These are phyloP conservation scores for Drosophila parabipectinata DNA, from an alignment of 1,140 invertebrate genomes.

Conservation along the genomic window DNA sequence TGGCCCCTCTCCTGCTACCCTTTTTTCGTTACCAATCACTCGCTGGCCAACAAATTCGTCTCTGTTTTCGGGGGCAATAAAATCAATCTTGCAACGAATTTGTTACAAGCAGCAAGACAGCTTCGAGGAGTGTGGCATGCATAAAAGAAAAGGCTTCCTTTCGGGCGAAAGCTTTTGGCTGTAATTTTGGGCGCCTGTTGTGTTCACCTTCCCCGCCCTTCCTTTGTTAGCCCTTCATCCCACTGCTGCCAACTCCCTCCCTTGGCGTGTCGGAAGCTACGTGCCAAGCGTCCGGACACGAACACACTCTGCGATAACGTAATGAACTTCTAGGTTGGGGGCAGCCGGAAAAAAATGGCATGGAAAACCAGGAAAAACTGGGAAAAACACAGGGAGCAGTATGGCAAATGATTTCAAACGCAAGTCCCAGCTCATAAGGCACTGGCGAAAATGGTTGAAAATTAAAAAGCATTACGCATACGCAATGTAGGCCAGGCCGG, in stretches of 20 bases:
- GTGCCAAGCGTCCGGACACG: slow-evolving; percentile 74
- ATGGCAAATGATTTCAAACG: slow-evolving; percentile 18
- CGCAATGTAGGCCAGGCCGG: slow-evolving; percentile 74
- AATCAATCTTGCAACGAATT: slow-evolving; percentile 79
- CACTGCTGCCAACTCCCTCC: background rate
- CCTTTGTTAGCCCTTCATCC: background rate
- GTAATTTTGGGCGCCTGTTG: slow-evolving; percentile 47
- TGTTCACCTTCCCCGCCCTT: slow-evolving; percentile 21
- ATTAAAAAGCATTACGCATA: slow-evolving; percentile 77
- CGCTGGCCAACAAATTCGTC: slow-evolving; percentile 41
- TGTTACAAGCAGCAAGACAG: slow-evolving; percentile 55
- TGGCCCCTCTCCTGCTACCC: background rate
- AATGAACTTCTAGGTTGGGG: slow-evolving; percentile 58
- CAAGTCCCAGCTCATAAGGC: slow-evolving; percentile 59
- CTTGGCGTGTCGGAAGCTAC: slow-evolving; percentile 75
- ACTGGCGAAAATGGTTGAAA: slow-evolving; percentile 47
- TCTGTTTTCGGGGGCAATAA: slow-evolving; percentile 52
- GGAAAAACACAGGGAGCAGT: background rate
- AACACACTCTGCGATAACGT: slow-evolving; percentile 73
- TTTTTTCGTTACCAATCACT: slow-evolving; percentile 30
- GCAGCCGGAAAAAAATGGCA: background rate
- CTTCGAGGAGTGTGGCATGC: slow-evolving; percentile 49
- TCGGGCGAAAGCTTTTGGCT: slow-evolving; percentile 57
- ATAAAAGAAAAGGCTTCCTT: slow-evolving; percentile 56
- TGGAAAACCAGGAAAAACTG: background rate